Conservation (phyloP, 1,140 invertebrate genomes). For the Nymphalis io region DNA sequence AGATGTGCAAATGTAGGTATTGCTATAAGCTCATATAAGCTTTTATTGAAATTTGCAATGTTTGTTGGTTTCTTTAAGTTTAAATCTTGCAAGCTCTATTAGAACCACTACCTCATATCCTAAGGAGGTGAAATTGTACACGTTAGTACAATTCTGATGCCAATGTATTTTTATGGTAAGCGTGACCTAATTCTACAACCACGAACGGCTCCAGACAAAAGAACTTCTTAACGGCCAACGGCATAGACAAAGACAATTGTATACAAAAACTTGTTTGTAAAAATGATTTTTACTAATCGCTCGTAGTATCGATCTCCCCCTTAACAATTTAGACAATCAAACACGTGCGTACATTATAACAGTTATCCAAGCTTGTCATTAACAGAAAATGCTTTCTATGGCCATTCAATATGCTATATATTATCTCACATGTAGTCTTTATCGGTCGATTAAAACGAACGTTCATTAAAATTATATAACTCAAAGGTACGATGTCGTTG, state of each 20-base stretch:
- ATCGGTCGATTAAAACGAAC: conserved; percentile 8
- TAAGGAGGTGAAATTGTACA: no score
- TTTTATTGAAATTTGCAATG: no score
- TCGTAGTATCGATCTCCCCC: not conserved
- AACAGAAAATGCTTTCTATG: conserved; percentile 53
- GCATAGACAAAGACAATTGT: not conserved
- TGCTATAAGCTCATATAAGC: no score
- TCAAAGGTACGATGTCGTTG: not conserved
- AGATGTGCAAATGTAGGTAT: no score
- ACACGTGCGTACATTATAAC: conserved; percentile 41
- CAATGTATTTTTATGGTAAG: no score
- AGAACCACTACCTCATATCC: no score
- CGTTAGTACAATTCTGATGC: no score
- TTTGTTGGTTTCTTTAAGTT: no score
- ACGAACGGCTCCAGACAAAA: no score
- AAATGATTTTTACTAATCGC: not conserved
- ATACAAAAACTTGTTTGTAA: not conserved
- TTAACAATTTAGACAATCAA: conserved; percentile 32
- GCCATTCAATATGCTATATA: conserved; percentile 30
- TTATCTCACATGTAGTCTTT: conserved; percentile 18
- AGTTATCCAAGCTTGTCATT: conserved; percentile 49
- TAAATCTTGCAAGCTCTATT: no score
- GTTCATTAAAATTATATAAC: conserved; percentile 17
- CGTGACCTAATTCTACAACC: no score
- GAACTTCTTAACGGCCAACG: not conserved